Percentiles rank a stretch among this genome's conserved stretches.
These are phyloP conservation scores for Muntiacus reevesi DNA, from an alignment of 2,113 vertebrate species.

Conservation along the genomic window DNA sequence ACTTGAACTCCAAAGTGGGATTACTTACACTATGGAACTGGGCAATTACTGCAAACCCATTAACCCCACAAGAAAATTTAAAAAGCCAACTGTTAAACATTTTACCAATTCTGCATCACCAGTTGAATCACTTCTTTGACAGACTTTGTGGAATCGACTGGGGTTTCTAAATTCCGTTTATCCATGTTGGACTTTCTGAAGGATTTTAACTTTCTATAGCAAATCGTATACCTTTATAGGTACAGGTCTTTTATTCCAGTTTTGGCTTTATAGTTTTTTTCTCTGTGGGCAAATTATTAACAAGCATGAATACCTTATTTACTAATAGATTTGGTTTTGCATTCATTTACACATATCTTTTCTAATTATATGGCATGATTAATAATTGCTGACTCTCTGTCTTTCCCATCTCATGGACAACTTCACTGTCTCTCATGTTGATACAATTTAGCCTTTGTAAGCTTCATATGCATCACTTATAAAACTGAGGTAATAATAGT, in stretches of 20 bases:
- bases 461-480: neutral
- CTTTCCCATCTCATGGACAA: neutral
- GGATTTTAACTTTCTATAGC: neutral
- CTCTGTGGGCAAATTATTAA: neutral
- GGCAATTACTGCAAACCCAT: neutral
- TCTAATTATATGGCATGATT: neutral
- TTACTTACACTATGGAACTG: neutral
- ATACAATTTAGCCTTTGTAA: conserved; percentile 2
- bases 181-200: neutral
- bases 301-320: neutral
- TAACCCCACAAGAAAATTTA: neutral
- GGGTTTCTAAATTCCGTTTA: neutral
- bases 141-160: neutral
- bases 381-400: conserved; percentile 19
- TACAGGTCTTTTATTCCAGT: neutral
- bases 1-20: neutral
- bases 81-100: neutral
- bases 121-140: neutral
- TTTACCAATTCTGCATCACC: neutral
- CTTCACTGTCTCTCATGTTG: neutral
- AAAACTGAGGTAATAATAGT: conserved; percentile 28
- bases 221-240: neutral
- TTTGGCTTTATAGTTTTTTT: neutral
- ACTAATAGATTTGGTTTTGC: neutral
- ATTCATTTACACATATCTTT: neutral